phyloP scores from a whole-genome alignment of 2,888 invertebrate species.

The Drosophila nr. perissopoda region DNA sequence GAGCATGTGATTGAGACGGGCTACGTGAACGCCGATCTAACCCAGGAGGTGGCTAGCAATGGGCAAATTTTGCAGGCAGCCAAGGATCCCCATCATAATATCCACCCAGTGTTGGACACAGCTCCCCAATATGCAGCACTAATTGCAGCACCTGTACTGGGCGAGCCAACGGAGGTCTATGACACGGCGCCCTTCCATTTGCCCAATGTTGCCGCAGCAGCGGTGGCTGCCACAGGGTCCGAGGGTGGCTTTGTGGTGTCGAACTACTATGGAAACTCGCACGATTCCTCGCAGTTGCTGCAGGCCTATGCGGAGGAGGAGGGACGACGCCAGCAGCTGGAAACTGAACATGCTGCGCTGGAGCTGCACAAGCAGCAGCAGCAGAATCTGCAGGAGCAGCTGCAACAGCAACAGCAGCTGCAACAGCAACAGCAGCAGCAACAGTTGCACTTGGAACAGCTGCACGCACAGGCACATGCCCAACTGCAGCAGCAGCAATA shows the following conservation, averaged over 20 bases:
- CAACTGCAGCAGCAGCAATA: conserved; percentile 79
- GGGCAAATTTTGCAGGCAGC: conserved; percentile 84
- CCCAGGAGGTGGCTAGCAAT: conserved; percentile 83
- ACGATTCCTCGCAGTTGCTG: conserved; percentile 81
- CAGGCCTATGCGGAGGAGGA: conserved; percentile 83
- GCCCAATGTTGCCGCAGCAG: conserved; percentile 71
- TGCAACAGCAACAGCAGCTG: conserved; percentile 58
- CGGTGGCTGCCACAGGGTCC: conserved; percentile 59
- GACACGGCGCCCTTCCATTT: conserved; percentile 78
- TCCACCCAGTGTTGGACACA: conserved; percentile 78
- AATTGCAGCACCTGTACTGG: conserved; percentile 80
- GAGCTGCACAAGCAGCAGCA: conserved; percentile 76
- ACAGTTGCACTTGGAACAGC: conserved; percentile 28
- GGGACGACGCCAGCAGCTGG: conserved; percentile 76
- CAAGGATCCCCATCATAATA: conserved; percentile 79
- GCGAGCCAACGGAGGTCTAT: conserved; percentile 62
- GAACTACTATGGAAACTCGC: conserved; percentile 82
- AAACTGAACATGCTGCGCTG: conserved; percentile 76
- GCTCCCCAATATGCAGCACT: conserved; percentile 83
- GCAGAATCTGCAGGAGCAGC: conserved; percentile 50
- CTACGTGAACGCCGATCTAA: conserved; percentile 82
- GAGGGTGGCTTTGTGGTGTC: conserved; percentile 84
- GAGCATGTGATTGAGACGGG: conserved; percentile 83
- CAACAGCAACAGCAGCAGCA: conserved; percentile 61
- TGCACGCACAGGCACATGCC: conserved; percentile 72